Percentiles rank a stretch among this genome's conserved stretches.
phyloP scores from a whole-genome alignment of 2,888 invertebrate genomes.

The Arctia plantaginis region DNA sequence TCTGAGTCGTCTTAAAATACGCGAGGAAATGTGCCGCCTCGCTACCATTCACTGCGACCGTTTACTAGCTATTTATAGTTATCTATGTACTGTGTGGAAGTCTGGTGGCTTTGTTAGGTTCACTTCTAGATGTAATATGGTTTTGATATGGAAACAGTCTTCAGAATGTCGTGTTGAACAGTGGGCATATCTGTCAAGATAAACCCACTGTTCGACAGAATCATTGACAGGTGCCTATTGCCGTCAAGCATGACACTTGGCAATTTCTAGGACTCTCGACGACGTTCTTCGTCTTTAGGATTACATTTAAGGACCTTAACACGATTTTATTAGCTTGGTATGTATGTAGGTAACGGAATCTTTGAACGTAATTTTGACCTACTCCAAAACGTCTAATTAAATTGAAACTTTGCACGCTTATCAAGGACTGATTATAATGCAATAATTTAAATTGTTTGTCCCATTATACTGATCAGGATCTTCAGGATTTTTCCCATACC shows the following conservation, averaged over 20 bases:
- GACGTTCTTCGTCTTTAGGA: background rate
- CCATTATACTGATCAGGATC: no score
- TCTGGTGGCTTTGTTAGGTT: slow-evolving; percentile 1
- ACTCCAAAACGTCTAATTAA: no score
- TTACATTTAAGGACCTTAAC: background rate
- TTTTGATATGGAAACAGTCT: background rate
- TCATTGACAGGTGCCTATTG: background rate
- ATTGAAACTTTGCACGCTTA: no score
- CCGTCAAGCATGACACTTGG: background rate
- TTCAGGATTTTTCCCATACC: no score
- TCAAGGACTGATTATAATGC: no score
- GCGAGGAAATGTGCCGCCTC: slow-evolving; percentile 16
- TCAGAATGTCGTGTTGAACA: no score
- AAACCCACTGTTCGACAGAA: background rate
- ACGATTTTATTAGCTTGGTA: no score
- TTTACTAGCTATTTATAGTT: slow-evolving; percentile 16
- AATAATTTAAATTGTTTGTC: no score
- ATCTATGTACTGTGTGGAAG: slow-evolving; percentile 8
- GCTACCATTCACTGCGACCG: slow-evolving; percentile 13
- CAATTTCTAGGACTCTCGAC: background rate
- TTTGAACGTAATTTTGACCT: no score
- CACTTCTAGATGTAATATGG: background rate
- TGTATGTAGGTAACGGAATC: no score
- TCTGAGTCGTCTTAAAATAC: slow-evolving; percentile 23
- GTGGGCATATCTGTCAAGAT: no score